Percentiles rank a stretch among this genome's conserved stretches.
These are phyloP conservation scores for Haliclona indistincta DNA, from an alignment of 37 sponge, comb jelly and placozoan species.

Conservation along the genomic window DNA sequence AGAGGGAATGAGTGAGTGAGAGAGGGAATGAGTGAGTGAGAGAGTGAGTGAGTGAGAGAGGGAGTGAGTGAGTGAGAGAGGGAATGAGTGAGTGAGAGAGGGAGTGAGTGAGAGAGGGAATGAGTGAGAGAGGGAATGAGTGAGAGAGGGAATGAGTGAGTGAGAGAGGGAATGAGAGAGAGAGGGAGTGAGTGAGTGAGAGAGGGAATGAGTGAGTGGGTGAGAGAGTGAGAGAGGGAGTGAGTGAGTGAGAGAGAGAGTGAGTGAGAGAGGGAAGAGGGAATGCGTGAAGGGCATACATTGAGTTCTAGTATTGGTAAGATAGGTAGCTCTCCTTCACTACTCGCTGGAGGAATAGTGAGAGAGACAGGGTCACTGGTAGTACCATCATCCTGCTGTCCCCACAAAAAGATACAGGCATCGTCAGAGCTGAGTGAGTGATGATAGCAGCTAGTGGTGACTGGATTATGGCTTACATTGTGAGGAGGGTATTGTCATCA, in stretches of 20 bases:
- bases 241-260: not conserved
- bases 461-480: slow-evolving; percentile 6
- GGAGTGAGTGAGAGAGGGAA: no score
- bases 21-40: no score
- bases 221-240: not conserved
- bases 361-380: no score
- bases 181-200: slow-evolving; percentile 2
- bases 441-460: not conserved
- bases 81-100: no score
- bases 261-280: not conserved
- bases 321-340: not conserved
- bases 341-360: not conserved
- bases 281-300: not conserved
- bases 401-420: not conserved
- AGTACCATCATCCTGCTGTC: not conserved
- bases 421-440: slow-evolving; percentile 4
- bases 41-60: no score
- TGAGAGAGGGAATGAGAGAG: not conserved
- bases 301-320: slow-evolving; percentile 4
- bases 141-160: no score
- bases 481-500: not conserved
- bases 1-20: no score
- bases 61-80: no score
- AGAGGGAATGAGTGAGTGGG: not conserved
- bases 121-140: no score